Conservation (phyloP, 2,888 invertebrate species). For the Rhodophaea formosa region DNA sequence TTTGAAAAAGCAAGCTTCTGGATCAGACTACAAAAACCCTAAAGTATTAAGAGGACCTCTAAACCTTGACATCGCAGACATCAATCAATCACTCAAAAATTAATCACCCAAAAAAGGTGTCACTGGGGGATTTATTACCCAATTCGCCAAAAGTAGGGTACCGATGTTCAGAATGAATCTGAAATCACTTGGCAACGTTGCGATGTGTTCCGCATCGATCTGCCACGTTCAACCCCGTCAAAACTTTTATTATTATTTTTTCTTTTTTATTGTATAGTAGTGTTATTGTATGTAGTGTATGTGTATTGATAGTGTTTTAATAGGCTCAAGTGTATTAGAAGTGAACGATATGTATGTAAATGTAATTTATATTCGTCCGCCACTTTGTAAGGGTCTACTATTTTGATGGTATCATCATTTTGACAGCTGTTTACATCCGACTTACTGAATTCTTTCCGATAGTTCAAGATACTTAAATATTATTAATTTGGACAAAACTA, state of each 20-base stretch:
- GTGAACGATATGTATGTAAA: no score
- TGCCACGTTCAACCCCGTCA: neutral
- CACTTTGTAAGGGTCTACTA: no score
- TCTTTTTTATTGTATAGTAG: neutral
- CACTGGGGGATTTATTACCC: conserved; percentile 5
- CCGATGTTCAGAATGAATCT: conserved; percentile 5
- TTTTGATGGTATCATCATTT: no score
- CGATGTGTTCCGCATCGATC: neutral
- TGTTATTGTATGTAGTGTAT: no score
- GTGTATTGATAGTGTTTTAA: no score
- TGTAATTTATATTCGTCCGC: no score
- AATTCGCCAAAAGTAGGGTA: conserved; percentile 6
- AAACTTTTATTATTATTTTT: neutral
- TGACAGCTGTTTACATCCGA: no score
- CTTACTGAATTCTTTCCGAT: no score
- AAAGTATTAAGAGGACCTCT: neutral
- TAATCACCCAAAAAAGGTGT: conserved; percentile 9
- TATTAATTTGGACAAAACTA: no score
- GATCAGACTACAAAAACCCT: neutral
- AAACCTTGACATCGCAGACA: neutral
- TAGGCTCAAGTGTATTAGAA: no score
- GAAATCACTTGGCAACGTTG: conserved; percentile 6
- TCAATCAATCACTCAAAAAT: conserved; percentile 13
- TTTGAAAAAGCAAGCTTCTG: neutral
- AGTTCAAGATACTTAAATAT: no score